phyloP scores from a whole-genome alignment of 2,113 vertebrate genomes.

The Chloropsis hardwickii region DNA sequence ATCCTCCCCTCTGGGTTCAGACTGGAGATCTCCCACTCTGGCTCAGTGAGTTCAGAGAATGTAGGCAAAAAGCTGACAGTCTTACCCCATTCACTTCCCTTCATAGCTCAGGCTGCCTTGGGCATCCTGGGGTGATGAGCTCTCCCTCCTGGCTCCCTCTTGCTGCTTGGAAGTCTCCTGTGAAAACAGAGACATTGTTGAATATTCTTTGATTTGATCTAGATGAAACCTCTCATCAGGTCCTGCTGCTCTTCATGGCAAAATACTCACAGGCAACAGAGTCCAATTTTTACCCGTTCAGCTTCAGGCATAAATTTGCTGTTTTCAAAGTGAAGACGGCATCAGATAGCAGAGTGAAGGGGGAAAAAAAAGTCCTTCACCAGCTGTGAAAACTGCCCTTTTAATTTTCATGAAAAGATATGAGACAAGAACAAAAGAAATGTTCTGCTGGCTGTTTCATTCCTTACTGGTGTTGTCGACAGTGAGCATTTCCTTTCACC shows the following conservation, averaged over 20 bases:
- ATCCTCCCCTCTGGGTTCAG: background rate
- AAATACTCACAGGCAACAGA: conserved; percentile 38
- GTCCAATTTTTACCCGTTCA: conserved; percentile 36
- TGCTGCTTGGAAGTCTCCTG: background rate
- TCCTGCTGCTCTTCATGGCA: background rate
- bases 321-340: conserved; percentile 31
- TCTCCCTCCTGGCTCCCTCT: background rate
- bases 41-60: background rate
- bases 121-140: background rate
- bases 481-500: background rate
- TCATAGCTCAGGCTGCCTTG: background rate
- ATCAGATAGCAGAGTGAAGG: conserved; percentile 5
- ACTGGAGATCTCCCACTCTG: background rate
- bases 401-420: conserved; percentile 60
- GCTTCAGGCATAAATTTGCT: conserved; percentile 33
- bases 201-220: conserved; percentile 48
- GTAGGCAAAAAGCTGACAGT: background rate
- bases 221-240: conserved; percentile 39
- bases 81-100: background rate
- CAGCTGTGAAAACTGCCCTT: conserved; percentile 56
- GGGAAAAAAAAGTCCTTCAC: background rate
- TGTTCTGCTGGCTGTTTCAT: conserved; percentile 36
- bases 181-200: background rate
- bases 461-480: conserved; percentile 2
- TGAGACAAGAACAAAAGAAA: conserved; percentile 34